Percentiles rank a stretch among this genome's conserved stretches.
phyloP scores from a whole-genome alignment of 1,140 invertebrate species.

The Solen grandis region DNA sequence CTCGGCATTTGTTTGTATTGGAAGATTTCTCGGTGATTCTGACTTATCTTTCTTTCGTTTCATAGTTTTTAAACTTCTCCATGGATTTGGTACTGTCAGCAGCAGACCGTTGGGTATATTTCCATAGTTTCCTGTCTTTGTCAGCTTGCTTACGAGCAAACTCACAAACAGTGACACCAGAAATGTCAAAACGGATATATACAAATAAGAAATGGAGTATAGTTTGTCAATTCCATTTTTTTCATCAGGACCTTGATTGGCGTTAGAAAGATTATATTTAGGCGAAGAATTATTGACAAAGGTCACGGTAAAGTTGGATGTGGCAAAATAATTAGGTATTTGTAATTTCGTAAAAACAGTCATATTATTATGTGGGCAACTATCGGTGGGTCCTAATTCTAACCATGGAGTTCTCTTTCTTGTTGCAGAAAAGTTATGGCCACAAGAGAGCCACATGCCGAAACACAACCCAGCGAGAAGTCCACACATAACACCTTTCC shows the following conservation, averaged over 20 bases:
- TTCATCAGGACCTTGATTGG: background rate
- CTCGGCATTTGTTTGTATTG: no score
- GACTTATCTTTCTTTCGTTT: no score
- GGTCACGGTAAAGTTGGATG: background rate
- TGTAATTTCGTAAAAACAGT: background rate
- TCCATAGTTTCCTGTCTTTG: no score
- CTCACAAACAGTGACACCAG: background rate
- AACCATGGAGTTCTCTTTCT: constrained; percentile 4
- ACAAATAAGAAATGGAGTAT: background rate
- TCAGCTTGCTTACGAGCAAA: background rate
- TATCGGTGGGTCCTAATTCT: constrained; percentile 23
- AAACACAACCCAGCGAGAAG: background rate
- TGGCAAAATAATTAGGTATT: background rate
- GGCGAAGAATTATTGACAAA: background rate
- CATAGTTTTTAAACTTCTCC: no score
- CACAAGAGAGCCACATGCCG: constrained; percentile 16
- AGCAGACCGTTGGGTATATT: no score
- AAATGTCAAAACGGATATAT: background rate
- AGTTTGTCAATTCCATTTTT: background rate
- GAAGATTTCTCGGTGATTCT: no score
- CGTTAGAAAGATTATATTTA: background rate
- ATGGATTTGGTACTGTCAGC: no score
- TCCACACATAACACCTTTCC: background rate
- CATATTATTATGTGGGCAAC: background rate
- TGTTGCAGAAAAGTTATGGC: constrained; percentile 22